Evolutionary conservation across 1,140 invertebrate genomes (phyloP), one percentile per base, ranked within the genome.

Genomic region (Bombus terrestris): DNA sequence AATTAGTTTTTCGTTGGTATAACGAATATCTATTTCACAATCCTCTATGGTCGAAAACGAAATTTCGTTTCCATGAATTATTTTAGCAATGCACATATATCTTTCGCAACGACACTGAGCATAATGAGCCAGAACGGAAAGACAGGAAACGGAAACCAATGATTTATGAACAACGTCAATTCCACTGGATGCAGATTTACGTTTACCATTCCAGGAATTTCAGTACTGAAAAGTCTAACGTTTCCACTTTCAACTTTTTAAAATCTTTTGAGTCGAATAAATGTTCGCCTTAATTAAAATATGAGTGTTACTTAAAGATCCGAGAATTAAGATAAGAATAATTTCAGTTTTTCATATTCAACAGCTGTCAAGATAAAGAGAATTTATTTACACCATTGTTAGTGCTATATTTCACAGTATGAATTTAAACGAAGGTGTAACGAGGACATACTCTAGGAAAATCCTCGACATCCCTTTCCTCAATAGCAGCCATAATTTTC

Each of bases 91-190:
- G 28, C 28, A 62, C 28, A 64, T 78, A 78, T 53, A 64, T 78
- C 76, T 41, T 78, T 25, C 76, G 4, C 59, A 8, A 8, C 8
- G 39, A 78, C 39, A 35, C 6, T 41, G 76, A 43, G 1, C 28
- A 64, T 78, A 78, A 78, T 43, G 59, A 64, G 59, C 28, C 37
- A 78, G 39, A 78, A 78, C 39, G 39, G 39, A 41, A 39, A 64
- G 73, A 75, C 32, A 53, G 32, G 39, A 57, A 35, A 25, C 39
- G 59, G 15, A 32, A 59, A 43, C 59, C 59, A 41, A 41, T 78
- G 76, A 78, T 78, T 78, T 78, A 78, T 78, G 76, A 41, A 78
- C 76, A 4, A 4, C 59, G 39, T 78, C 59, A 43, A 39, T 64
- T 43, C 28, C n/a, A 25, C 32, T 32, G 59, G 28, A 32, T 4